phyloP scores from a whole-genome alignment of 2,797 vertebrate genomes.

The Chelon labrosus region DNA sequence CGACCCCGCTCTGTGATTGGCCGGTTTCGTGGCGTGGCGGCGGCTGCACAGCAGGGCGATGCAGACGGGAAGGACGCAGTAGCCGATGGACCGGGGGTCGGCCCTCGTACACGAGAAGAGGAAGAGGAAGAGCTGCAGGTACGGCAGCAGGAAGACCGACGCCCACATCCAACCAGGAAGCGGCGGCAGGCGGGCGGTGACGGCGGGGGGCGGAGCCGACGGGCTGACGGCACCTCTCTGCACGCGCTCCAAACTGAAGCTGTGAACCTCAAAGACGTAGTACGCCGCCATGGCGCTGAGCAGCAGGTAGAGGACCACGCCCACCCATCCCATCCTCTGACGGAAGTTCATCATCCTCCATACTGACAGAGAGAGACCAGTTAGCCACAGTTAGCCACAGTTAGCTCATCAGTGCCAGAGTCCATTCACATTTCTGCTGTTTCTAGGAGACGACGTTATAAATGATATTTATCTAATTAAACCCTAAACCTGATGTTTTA shows the following conservation, averaged over 20 bases:
- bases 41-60: constrained; percentile 93
- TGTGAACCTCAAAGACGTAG: constrained; percentile 95
- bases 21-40: constrained; percentile 90
- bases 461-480: too few relatives aligned
- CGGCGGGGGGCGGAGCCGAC: constrained; percentile 63
- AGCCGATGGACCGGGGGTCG: constrained; percentile 93
- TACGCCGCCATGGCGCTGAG: constrained; percentile 90
- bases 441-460: too few relatives aligned
- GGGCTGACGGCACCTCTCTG: constrained; percentile 77
- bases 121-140: constrained; percentile 97
- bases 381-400: too few relatives aligned
- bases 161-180: constrained; percentile 95
- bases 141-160: constrained; percentile 91
- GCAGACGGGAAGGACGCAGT: constrained; percentile 96
- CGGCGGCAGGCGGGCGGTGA: constrained; percentile 86
- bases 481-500: neutral
- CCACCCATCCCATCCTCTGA: constrained; percentile 97
- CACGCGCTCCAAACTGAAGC: constrained; percentile 90
- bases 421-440: neutral
- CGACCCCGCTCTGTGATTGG: constrained; percentile 89
- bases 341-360: constrained; percentile 99
- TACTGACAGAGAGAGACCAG: constrained; percentile 77
- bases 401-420: neutral
- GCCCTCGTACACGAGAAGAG: constrained; percentile 97
- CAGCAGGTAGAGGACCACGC: constrained; percentile 91